These are phyloP conservation scores for Ptilodon capucinus DNA, from an alignment of 2,888 invertebrate genomes.

Conservation along the genomic window DNA sequence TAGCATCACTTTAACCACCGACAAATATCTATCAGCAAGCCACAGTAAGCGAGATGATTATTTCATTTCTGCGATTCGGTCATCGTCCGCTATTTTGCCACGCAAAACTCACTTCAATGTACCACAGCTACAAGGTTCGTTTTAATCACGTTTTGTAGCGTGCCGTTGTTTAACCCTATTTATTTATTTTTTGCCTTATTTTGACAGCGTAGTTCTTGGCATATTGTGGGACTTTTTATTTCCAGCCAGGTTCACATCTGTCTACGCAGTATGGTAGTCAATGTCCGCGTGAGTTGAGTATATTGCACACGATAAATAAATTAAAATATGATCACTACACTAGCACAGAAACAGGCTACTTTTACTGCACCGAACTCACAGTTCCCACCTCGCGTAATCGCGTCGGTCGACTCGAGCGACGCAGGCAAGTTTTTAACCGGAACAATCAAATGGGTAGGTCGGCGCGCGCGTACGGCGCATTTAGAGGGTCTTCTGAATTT, in stretches of 20 bases:
- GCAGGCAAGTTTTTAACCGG: slow-evolving; percentile 70
- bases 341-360: slow-evolving; percentile 62
- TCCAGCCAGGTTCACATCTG: slow-evolving; percentile 30
- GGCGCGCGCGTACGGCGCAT: slow-evolving; percentile 18
- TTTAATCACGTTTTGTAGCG: slow-evolving; percentile 47
- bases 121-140: slow-evolving; percentile 53
- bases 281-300: slow-evolving; percentile 22
- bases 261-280: slow-evolving; percentile 17
- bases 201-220: slow-evolving; percentile 61
- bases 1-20: slow-evolving; percentile 50
- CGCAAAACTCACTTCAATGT: slow-evolving; percentile 52
- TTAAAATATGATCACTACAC: slow-evolving; percentile 44
- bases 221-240: slow-evolving; percentile 28
- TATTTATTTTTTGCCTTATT: slow-evolving; percentile 78
- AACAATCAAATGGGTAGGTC: slow-evolving; percentile 33
- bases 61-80: slow-evolving; percentile 48
- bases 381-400: slow-evolving; percentile 77
- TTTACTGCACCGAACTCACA: slow-evolving; percentile 66
- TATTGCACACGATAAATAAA: slow-evolving; percentile 35
- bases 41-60: slow-evolving; percentile 56
- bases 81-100: slow-evolving; percentile 37
- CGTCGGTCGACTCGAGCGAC: slow-evolving; percentile 75
- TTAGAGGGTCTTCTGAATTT: slow-evolving; percentile 51
- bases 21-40: too few relatives aligned
- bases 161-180: slow-evolving; percentile 70